Evolutionary conservation across 2,888 invertebrate species (phyloP), one percentile per base, ranked within the genome.

Genomic region (Dioctria rufipes): DNA sequence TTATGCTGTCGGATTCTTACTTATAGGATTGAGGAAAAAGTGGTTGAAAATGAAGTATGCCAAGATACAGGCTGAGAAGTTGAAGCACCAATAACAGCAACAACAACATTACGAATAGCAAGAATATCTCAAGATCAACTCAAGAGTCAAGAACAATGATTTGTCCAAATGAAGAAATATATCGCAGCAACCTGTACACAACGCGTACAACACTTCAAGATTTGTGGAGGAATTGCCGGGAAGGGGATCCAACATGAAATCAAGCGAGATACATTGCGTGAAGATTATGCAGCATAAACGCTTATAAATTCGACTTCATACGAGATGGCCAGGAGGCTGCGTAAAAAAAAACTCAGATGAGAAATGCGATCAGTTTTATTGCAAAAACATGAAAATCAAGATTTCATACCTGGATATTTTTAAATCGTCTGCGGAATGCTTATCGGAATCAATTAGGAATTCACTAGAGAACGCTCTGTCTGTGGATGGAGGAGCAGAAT

Each of bases 131-230:
- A 58, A 58, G 73, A 73, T 40, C 73, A 73, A 25, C 39, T 54
- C 54, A 42, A 58, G 73, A 25, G 54, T 54, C 54, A 42, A 58
- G 73, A 73, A 73, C 73, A 73, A 73, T 73, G 73, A 73, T 73
- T 73, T 73, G 73, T 73, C 73, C 73, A 73, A 73, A 73, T 73
- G 73, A 73, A 73, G 73, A 73, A 73, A 73, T 73, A 73, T 73
- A 73, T 42, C 73, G 51, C 58, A 58, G 73, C 42, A 73, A 73
- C 25, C 25, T 25, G 73, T 73, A 40, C 58, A 73, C 25, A 25
- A 25, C 25, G 25, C 25, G 25, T 25, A 25, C 25, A 25, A 25
- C 5, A 40, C 73, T 40, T 54, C 4, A 54, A 25, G 25, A 25
- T 25, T 25, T n/a, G 58, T 39, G 5, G 43, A 58, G 13, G 58